A percentile compares a stretch with the other conserved stretches of the same genome.
These are phyloP conservation scores for Tigriopus japonicus DNA, from an alignment of 1,140 invertebrate genomes.

Conservation along the genomic window DNA sequence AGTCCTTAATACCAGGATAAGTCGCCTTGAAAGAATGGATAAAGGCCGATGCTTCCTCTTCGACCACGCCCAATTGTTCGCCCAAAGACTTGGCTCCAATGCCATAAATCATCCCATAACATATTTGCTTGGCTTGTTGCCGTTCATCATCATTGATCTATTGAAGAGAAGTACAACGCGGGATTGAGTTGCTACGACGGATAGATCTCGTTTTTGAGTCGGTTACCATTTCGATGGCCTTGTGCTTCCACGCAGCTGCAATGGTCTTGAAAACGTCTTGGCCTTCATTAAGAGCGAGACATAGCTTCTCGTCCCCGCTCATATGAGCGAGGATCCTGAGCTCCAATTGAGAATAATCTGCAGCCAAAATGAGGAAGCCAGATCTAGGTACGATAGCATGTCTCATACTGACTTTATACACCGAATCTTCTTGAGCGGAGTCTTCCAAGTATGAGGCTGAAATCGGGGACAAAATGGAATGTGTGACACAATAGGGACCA, in stretches of 20 bases:
- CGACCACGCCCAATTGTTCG: conserved; percentile 54
- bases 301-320: conserved; percentile 42
- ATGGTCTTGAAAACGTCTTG: conserved; percentile 4
- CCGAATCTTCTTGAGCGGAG: not conserved
- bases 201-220: not conserved
- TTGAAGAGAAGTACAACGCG: conserved; percentile 2
- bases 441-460: too few species aligned
- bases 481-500: too few species aligned
- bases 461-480: too few species aligned
- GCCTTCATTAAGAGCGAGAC: not conserved
- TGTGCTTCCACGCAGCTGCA: conserved; percentile 5
- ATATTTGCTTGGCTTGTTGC: conserved; percentile 76
- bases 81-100: conserved; percentile 56
- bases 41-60: conserved; percentile 56
- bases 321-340: conserved; percentile 79
- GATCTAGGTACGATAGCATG: conserved; percentile 18
- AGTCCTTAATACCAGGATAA: conserved; percentile 33
- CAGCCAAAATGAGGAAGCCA: conserved; percentile 47
- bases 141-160: conserved; percentile 51
- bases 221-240: not conserved
- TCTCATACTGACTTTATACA: conserved; percentile 23
- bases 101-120: conserved; percentile 96
- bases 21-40: conserved; percentile 54
- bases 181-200: too few species aligned
- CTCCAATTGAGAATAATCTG: conserved; percentile 91